Base-by-base conservation (phyloP, 2,113 vertebrate species). In the Chamaea fasciata region DNA sequence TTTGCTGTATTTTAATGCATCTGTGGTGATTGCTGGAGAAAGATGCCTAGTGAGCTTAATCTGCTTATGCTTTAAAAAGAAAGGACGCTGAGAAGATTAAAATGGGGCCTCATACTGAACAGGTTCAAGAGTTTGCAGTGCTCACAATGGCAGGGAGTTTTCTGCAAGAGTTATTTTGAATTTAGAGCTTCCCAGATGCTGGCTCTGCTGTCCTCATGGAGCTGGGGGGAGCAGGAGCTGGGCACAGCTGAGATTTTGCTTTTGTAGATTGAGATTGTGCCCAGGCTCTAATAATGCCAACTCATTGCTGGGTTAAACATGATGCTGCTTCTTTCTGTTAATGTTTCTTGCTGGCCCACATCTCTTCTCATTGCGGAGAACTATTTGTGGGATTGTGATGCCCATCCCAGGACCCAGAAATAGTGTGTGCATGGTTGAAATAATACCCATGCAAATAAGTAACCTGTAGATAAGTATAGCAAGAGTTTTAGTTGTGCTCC, bases 1-100 rank as follows among this genome's bases (percentile, higher is more conserved):
- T 89, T 90, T 91, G 42, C 78, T 74, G 41, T 94, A 69, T 89
- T 94, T 95, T 94, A 93, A 95, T 85, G 68, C 50, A 23, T 78
- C 65, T 87, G 2, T 73, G 18, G 0, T 64, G 87, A 83, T 65
- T 88, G 87, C 83, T 63, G 83, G 69, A 82, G 79, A n/a, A 84
- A 85, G 73, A 69, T 81, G 59, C 94, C 91, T 56, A 50, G 76
- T 68, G 75, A 80, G 56, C 74, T 90, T 95, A 76, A 91, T 93
- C 90, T 96, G 74, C 70, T 95, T 92, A 80, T 70, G 60, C 65
- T 44, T 87, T 69, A 83, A 67, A 94, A 93, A 85, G 80, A 93
- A 89, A 80, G 80, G 71, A 64, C 77, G 69, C 74, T 95, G 70
- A 76, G 91, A 91, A 88, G 75, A 95, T 81, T 67, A 52, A 93